Percentiles rank a stretch among this genome's conserved stretches.
Evolutionary conservation across 2,888 invertebrate species (phyloP).

Genomic region (Drosophila maculinotata): DNA sequence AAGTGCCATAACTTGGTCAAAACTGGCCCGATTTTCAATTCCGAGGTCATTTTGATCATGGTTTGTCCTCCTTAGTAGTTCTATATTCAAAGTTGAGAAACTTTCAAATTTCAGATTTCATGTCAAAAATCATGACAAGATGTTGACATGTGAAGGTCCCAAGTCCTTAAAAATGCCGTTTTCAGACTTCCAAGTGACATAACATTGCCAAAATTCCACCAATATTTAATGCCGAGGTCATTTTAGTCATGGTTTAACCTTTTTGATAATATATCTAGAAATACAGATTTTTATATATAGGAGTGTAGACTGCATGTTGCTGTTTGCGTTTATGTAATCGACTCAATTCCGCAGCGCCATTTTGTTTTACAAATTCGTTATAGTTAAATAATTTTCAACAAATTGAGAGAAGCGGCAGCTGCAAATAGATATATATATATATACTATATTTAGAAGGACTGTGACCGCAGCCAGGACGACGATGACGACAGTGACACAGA

Average conservation of each 20-base stretch:
- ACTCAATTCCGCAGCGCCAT: slow-evolving; percentile 17
- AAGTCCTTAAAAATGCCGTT: background rate
- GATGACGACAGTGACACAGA: slow-evolving; percentile 16
- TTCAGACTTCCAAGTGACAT: background rate
- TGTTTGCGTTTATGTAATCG: slow-evolving; percentile 1
- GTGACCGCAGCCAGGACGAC: slow-evolving; percentile 34
- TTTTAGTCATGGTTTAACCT: background rate
- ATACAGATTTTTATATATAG: no score
- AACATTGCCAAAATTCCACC: background rate
- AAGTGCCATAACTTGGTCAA: no score
- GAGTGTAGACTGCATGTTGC: background rate
- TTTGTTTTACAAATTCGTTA: slow-evolving; percentile 22
- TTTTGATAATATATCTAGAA: no score
- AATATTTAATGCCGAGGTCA: background rate
- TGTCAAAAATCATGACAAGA: no score
- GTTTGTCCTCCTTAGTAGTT: no score
- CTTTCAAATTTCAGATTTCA: no score
- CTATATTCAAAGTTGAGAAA: no score
- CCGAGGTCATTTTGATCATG: no score
- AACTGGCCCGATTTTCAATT: no score
- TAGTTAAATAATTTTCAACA: slow-evolving; percentile 35
- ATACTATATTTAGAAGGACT: slow-evolving; percentile 2
- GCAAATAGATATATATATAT: slow-evolving; percentile 21
- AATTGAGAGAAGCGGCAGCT: slow-evolving; percentile 33
- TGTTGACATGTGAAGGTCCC: no score